A percentile compares a stretch with the other conserved stretches of the same genome.
These are phyloP conservation scores for Sebastes umbrosus DNA, from an alignment of 2,797 vertebrate genomes.

Conservation along the genomic window DNA sequence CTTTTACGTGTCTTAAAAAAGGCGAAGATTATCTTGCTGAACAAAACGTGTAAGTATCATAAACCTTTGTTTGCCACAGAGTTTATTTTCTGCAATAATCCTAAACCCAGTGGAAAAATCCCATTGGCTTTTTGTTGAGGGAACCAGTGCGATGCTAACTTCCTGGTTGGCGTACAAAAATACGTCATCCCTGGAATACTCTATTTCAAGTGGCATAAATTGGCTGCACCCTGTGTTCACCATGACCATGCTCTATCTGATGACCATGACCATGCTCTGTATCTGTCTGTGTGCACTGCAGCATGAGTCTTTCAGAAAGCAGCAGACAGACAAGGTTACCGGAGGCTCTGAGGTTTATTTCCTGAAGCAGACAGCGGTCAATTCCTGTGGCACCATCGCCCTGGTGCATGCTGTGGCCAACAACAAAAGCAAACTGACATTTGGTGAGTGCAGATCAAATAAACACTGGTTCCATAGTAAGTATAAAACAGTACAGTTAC, in stretches of 20 bases:
- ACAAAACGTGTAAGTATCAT: too few species aligned
- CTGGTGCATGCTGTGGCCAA: slow-evolving; percentile 94
- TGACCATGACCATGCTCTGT: not conserved
- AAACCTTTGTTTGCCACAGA: too few species aligned
- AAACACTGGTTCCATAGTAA: not conserved
- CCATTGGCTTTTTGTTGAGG: too few species aligned
- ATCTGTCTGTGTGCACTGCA: slow-evolving; percentile 55
- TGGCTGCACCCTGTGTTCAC: not conserved
- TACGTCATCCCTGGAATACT: too few species aligned
- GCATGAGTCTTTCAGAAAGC: slow-evolving; percentile 93
- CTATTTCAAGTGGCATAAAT: not conserved
- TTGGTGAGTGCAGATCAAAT: slow-evolving; percentile 83
- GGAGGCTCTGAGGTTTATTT: slow-evolving; percentile 89
- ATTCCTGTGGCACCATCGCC: slow-evolving; percentile 96
- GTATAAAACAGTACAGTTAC: not conserved
- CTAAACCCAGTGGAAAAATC: too few species aligned
- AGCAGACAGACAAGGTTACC: slow-evolving; percentile 87
- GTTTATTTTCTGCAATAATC: too few species aligned
- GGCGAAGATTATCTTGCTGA: too few species aligned
- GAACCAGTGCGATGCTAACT: too few species aligned
- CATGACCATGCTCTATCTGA: not conserved
- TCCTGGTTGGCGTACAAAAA: too few species aligned
- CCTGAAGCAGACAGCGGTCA: slow-evolving; percentile 91
- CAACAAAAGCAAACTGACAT: slow-evolving; percentile 88
- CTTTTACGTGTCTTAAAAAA: too few species aligned